Percentiles rank a stretch among this genome's conserved stretches.
These are phyloP conservation scores for Gila robusta DNA, from an alignment of 2,797 vertebrate genomes.

Conservation along the genomic window DNA sequence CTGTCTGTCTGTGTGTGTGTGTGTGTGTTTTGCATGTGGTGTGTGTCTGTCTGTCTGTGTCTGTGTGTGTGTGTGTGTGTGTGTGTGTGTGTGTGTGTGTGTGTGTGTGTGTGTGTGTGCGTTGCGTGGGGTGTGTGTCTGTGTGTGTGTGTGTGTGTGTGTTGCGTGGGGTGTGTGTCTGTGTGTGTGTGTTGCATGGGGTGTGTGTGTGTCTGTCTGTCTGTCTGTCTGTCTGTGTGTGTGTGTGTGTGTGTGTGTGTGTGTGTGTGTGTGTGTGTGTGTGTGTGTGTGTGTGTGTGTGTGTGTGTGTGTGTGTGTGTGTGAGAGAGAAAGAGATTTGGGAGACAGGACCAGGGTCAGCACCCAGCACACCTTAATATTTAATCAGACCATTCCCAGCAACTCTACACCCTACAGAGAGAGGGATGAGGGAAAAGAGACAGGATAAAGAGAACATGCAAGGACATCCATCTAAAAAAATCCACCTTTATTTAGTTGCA, in stretches of 20 bases:
- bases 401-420: conserved; percentile 70
- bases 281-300: no score
- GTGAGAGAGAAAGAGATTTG: conserved; percentile 10
- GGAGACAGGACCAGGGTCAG: conserved; percentile 65
- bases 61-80: neutral
- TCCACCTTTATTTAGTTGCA: conserved; percentile 28
- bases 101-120: no score
- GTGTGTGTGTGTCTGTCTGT: no score
- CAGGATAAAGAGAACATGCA: neutral
- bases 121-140: no score
- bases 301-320: no score
- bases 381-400: conserved; percentile 73
- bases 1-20: neutral
- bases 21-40: no score
- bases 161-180: no score
- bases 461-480: conserved; percentile 34
- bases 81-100: no score
- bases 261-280: no score
- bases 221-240: neutral
- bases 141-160: no score
- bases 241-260: neutral
- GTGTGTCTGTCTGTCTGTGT: neutral
- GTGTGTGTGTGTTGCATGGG: no score
- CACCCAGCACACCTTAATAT: conserved; percentile 78
- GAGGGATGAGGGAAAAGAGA: conserved; percentile 23